Evolutionary conservation across 2,888 invertebrate species (phyloP).

Genomic region (Clanis bilineata): DNA sequence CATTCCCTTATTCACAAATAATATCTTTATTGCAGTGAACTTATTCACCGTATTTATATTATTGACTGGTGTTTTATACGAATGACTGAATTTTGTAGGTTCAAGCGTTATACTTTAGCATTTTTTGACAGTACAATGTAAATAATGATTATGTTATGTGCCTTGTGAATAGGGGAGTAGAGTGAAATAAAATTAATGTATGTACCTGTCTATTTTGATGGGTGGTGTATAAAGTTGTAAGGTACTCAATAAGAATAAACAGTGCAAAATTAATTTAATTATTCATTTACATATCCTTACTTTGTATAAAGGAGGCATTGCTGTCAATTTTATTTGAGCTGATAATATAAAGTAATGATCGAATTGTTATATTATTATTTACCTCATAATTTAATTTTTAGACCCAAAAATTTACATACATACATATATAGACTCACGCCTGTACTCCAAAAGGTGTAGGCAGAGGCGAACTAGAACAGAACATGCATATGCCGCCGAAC

Average conservation of each 20-base stretch:
- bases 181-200: conserved; percentile 31
- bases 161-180: conserved; percentile 57
- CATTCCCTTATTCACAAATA: conserved; percentile 55
- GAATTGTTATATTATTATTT: conserved; percentile 1
- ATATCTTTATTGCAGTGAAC: conserved; percentile 28
- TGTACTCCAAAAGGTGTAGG: no score
- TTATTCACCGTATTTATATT: conserved; percentile 27
- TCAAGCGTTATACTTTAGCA: conserved; percentile 36
- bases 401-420: not conserved
- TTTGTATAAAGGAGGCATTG: not conserved
- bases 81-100: conserved; percentile 41
- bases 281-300: conserved; percentile 15
- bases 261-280: conserved; percentile 49
- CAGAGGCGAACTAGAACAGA: no score
- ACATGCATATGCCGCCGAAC: no score
- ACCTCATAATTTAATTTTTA: not conserved
- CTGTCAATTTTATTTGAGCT: conserved; percentile 9
- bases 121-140: conserved; percentile 63
- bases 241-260: conserved; percentile 60
- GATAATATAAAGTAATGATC: conserved; percentile 6
- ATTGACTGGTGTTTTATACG: conserved; percentile 37
- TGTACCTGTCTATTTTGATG: conserved; percentile 32
- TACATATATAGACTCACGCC: no score
- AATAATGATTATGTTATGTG: conserved; percentile 56
- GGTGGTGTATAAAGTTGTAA: conserved; percentile 43